These are phyloP conservation scores for Scolopax rusticola DNA, from an alignment of 2,797 vertebrate genomes.

Conservation along the genomic window DNA sequence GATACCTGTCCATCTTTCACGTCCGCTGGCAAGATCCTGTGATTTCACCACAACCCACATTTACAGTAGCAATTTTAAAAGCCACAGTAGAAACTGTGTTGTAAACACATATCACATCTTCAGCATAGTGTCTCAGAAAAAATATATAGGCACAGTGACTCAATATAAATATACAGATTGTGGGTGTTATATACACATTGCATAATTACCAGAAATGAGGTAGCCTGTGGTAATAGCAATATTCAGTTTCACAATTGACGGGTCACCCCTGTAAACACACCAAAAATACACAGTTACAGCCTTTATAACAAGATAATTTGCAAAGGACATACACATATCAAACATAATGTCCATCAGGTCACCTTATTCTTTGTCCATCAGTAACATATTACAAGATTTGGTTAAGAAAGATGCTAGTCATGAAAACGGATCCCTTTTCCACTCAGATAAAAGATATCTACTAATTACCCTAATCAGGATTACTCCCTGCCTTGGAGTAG, in stretches of 20 bases:
- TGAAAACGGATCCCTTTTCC: background rate
- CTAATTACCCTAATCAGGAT: background rate
- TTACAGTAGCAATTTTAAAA: background rate
- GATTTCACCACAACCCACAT: constrained; percentile 21
- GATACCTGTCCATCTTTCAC: background rate
- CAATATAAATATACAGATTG: background rate
- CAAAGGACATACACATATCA: background rate
- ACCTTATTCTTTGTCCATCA: background rate
- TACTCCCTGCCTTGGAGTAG: background rate
- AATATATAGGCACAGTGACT: background rate
- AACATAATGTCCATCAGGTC: background rate
- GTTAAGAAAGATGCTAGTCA: background rate
- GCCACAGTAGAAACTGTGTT: background rate
- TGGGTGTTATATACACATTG: background rate
- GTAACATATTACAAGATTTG: background rate
- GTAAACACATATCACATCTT: background rate
- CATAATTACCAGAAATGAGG: constrained; percentile 96
- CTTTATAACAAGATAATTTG: background rate
- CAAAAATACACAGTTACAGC: constrained; percentile 23
- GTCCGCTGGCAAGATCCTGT: background rate
- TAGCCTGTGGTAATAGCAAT: constrained; percentile 97
- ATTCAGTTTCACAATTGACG: constrained; percentile 92
- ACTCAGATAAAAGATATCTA: background rate
- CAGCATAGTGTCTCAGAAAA: background rate
- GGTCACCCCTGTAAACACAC: constrained; percentile 89